A percentile compares a stretch with the other conserved stretches of the same genome.
phyloP scores from a whole-genome alignment of 2,797 vertebrate genomes.

The Calcarius lapponicus region DNA sequence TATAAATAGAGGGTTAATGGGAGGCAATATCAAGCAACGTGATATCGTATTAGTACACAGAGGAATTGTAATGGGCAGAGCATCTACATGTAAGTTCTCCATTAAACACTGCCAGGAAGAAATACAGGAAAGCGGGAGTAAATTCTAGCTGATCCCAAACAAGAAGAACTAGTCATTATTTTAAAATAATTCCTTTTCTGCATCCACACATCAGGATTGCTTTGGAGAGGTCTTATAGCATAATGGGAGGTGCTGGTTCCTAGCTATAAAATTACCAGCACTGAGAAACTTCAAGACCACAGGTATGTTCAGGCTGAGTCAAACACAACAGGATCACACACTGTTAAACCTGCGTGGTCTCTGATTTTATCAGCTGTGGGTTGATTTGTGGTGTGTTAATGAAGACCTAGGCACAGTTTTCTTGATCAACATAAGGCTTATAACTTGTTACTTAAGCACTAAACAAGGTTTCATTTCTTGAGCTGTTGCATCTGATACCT shows the following conservation, averaged over 20 bases:
- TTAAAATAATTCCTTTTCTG: neutral
- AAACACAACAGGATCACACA: slow-evolving; percentile 37
- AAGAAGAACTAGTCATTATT: neutral
- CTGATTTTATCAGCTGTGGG: slow-evolving; percentile 67
- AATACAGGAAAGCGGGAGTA: neutral
- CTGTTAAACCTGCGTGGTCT: slow-evolving; percentile 56
- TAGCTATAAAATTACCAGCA: neutral
- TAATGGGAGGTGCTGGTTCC: neutral
- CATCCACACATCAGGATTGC: neutral
- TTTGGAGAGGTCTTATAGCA: neutral
- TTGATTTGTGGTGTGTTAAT: slow-evolving; percentile 71
- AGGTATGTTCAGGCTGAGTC: slow-evolving; percentile 46
- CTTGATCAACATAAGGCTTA: slow-evolving; percentile 68
- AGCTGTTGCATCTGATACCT: slow-evolving; percentile 69
- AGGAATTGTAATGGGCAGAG: neutral
- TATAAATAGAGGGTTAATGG: neutral
- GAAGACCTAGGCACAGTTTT: slow-evolving; percentile 71
- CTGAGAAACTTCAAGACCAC: slow-evolving; percentile 30
- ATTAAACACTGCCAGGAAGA: neutral
- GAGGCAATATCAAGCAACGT: neutral
- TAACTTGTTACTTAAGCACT: slow-evolving; percentile 69
- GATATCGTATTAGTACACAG: neutral
- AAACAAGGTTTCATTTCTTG: slow-evolving; percentile 71
- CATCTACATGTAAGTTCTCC: neutral
- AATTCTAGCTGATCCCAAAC: neutral